Base-by-base conservation (phyloP, 92 coral and sea anemone genomes). In the Muricea muricata region DNA sequence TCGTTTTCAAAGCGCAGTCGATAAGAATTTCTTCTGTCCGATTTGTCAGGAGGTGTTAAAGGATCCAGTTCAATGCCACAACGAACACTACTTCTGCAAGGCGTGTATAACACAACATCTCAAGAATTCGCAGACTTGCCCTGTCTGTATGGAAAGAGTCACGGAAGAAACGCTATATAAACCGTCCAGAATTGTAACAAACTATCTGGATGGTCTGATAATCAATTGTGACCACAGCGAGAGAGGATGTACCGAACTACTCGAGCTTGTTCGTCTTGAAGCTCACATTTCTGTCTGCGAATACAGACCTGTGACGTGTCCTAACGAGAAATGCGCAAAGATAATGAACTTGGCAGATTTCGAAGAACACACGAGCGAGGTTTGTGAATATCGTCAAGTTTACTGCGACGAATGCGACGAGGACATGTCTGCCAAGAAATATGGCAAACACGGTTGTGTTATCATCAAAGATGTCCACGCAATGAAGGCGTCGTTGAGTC, bases 1-100 rank as follows among this genome's bases (percentile, higher is more conserved):
- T 0, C 50, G 77, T 35, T 71, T 71, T 71, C 42, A 18, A 20
- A 9, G n/a, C n/a, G 7, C 25, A 6, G 30, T 71, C 5, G 37
- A 71, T 21, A 35, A 23, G 55, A 71, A 71, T 71, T 71, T 71
- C 50, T 45, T 33, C 77, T 71, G 66, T 57, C 29, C 32, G 24
- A 57, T 57, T 71, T 71, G 77, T 71, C 14, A n/a, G 7, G 37
- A 71, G 12, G 77, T 71, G 4, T 41, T 71, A 56, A 71, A 23
- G 40, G 77, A 71, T 17, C 77, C 77, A 35, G 77, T 71, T 2
- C 52, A 35, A 45, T 71, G 77, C 21, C 50, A 71, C 18, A 71
- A 71, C 77, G n/a, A n/a, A n/a, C n/a, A n/a, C n/a, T n/a, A n/a
- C n/a, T n/a, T n/a, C n/a, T n/a, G n/a, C n/a, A n/a, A n/a, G n/a